Conservation (phyloP, 2,797 vertebrate genomes). For the Luscinia luscinia region DNA sequence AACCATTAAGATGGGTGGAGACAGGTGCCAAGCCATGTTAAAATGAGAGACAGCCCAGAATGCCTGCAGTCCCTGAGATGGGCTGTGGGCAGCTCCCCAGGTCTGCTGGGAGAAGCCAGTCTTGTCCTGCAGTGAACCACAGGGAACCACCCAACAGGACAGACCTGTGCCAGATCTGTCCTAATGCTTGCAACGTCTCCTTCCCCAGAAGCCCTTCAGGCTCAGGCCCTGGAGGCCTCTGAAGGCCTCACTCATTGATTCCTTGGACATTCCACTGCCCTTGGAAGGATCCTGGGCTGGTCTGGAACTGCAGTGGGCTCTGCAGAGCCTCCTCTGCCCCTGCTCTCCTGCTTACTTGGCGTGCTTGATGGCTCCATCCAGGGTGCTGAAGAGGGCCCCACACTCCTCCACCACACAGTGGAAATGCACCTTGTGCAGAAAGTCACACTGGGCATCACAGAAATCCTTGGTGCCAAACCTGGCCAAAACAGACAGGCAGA, state of each 20-base stretch:
- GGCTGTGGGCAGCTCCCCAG: neutral
- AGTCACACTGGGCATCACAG: constrained; percentile 95
- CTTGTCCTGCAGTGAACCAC: neutral
- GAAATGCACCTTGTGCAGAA: constrained; percentile 96
- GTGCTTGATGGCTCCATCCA: constrained; percentile 97
- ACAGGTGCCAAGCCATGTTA: neutral
- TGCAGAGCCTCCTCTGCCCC: neutral
- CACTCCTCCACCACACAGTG: constrained; percentile 97
- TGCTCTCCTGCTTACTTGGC: constrained; percentile 87
- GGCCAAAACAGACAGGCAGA: constrained; percentile 11
- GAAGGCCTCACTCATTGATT: neutral
- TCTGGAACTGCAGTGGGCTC: fast-evolving
- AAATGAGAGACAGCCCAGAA: neutral
- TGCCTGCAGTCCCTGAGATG: neutral
- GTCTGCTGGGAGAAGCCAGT: neutral
- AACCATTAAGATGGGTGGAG: neutral
- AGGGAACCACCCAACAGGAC: neutral
- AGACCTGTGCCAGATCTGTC: neutral
- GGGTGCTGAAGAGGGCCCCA: constrained; percentile 96
- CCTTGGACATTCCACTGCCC: neutral
- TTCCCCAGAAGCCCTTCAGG: neutral
- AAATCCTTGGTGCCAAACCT: constrained; percentile 96
- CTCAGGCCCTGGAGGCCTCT: neutral
- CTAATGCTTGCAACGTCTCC: neutral
- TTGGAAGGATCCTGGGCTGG: neutral